phyloP scores from a whole-genome alignment of 2,113 vertebrate species.

The Coregonus clupeaformis region DNA sequence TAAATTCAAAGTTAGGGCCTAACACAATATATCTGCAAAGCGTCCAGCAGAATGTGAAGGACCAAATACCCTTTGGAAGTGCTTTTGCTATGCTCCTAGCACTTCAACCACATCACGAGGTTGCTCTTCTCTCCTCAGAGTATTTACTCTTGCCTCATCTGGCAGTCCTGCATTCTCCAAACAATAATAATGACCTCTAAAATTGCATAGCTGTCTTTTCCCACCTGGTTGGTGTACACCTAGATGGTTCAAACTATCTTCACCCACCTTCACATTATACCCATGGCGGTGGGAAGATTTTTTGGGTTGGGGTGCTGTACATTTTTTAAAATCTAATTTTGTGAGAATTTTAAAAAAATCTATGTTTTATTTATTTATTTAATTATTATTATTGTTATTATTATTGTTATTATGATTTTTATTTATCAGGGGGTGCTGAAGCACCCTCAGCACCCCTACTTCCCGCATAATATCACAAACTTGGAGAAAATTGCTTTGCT shows the following conservation, averaged over 20 bases:
- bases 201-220: background rate
- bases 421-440: no score
- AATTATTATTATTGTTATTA: no score
- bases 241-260: background rate
- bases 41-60: slow-evolving; percentile 48
- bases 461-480: background rate
- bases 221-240: background rate
- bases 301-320: no score
- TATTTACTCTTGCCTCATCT: slow-evolving; percentile 1
- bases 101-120: slow-evolving; percentile 24
- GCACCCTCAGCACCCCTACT: no score
- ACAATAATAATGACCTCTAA: background rate
- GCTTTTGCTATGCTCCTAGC: slow-evolving; percentile 25
- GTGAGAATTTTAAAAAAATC: no score
- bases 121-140: background rate
- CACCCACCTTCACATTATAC: background rate
- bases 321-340: no score
- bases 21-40: slow-evolving; percentile 49
- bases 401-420: no score
- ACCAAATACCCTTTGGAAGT: slow-evolving; percentile 44
- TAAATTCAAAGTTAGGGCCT: slow-evolving; percentile 63
- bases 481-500: background rate
- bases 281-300: no score
- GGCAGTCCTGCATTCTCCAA: background rate
- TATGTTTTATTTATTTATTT: no score